Evolutionary conservation across 2,888 invertebrate genomes (phyloP), one percentile per base, ranked within the genome.

Genomic region (Timema cristinae): DNA sequence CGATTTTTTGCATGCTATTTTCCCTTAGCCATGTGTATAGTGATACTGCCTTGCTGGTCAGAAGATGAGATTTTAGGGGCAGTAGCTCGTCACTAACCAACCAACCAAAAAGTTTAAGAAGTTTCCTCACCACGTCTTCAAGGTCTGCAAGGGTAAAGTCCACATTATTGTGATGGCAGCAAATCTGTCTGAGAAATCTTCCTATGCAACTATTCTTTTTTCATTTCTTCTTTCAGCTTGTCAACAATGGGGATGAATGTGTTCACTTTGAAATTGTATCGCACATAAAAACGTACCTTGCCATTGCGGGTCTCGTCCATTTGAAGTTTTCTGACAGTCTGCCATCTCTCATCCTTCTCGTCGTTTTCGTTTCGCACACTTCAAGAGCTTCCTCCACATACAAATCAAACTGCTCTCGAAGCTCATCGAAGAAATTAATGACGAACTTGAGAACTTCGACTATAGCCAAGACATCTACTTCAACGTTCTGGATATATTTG

Each of bases 331-430:
- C 32, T 32, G 32, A n/a, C 32, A 32, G 32, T 32, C 32, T 32
- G 32, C 15, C 15, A 8, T 54, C 54, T 54, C 13, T 54, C 9
- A 54, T 54, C 54, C 8, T 54, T 6, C 54, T 54, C 54, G 0
- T 7, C 6, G 0, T 6, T 54, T 54, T 54, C 8, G 13, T 54
- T 54, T 54, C 15, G 54, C 54, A 54, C 0, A 54, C 54, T 6
- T 54, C 6, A 7, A 54, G 54, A 32, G 8, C 59, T n/a, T 8
- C n/a, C 59, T 59, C 59, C n/a, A 8, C 59, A 59, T 59, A 59
- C 13, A n/a, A 59, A 59, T 59, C 13, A 59, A 59, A 59, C 59
- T 59, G 56, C 56, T 56, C 11, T 16, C 56, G 56, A 56, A 56
- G 56, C 56, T 56, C 56, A 5, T 56, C 56, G 16, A 56, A 56